Evolutionary conservation across 2,888 invertebrate genomes (phyloP), one percentile per base, ranked within the genome.

Genomic region (Heliconius ethilla): DNA sequence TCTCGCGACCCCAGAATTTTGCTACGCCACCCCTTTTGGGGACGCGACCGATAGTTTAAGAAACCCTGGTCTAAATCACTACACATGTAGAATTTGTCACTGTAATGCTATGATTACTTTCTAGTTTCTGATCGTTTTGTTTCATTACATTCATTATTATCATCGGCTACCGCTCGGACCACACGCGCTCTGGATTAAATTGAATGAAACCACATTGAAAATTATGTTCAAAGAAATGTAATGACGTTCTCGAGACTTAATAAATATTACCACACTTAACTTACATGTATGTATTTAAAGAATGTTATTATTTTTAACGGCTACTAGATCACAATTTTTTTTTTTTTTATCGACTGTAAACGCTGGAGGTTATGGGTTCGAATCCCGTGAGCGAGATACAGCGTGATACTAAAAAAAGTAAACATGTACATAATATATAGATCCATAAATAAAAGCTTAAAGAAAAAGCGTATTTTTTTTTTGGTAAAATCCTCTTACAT

Each of bases 131-230:
- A 80, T 86, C 83, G 85, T 87, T 88, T 87, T 86, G 87, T 90
- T 90, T 82, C 66, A 81, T 81, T 86, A 85, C 82, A 84, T 88
- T 86, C 86, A 86, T 86, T 82, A 78, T 78, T 77, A 45, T 74
- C 74, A 75, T 78, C 83, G 83, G 87, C 90, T 90, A 89, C 90
- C 86, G 88, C 86, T 82, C 83, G 86, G 92, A 92, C 93, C 93
- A 92, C 93, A 93, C 92, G 90, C 91, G 88, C 87, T 86, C 87
- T 89, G 88, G 86, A 91, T 91, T 90, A 90, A 90, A 91, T 91
- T 91, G 89, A 91, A 90, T 86, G 88, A 89, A 89, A 91, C 90
- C 88, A 89, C 92, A 90, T 90, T 89, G 79, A 82, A 89, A 85
- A 87, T 88, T 87, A 87, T 87, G 85, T 87, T 86, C 83, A 87